phyloP scores from a whole-genome alignment of 2,888 invertebrate genomes.

The Drosophila parthenogenetica region DNA sequence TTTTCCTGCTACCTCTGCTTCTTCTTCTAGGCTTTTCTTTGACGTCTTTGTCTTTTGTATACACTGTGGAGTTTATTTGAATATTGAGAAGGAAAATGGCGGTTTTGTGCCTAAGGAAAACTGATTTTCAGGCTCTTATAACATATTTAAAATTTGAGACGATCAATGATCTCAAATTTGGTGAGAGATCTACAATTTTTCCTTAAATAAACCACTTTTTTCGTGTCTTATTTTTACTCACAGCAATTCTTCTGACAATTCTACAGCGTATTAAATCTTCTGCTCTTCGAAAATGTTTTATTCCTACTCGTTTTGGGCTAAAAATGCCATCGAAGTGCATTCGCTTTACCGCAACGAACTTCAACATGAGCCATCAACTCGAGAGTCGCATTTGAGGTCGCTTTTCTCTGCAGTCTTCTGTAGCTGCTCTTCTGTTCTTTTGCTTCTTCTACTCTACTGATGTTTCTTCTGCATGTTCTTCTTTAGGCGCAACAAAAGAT shows the following conservation, averaged over 20 bases:
- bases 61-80: neutral
- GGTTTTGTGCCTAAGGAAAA: no score
- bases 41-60: neutral
- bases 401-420: slow-evolving; percentile 52
- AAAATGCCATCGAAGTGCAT: slow-evolving; percentile 58
- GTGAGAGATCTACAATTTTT: no score
- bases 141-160: no score
- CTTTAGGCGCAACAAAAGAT: slow-evolving; percentile 63
- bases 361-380: slow-evolving; percentile 34
- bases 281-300: no score
- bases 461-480: slow-evolving; percentile 11
- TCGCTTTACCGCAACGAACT: slow-evolving; percentile 72
- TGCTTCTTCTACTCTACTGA: neutral
- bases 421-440: slow-evolving; percentile 18
- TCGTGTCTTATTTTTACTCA: no score
- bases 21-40: slow-evolving; percentile 1
- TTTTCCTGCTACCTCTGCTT: slow-evolving; percentile 2
- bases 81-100: no score
- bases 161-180: no score
- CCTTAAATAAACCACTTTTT: no score
- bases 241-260: no score
- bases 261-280: neutral
- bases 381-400: slow-evolving; percentile 65
- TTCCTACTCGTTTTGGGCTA: slow-evolving; percentile 9
- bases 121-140: no score